Evolutionary conservation across 1,140 invertebrate species (phyloP).

Genomic region (Drosophila eugracilis): DNA sequence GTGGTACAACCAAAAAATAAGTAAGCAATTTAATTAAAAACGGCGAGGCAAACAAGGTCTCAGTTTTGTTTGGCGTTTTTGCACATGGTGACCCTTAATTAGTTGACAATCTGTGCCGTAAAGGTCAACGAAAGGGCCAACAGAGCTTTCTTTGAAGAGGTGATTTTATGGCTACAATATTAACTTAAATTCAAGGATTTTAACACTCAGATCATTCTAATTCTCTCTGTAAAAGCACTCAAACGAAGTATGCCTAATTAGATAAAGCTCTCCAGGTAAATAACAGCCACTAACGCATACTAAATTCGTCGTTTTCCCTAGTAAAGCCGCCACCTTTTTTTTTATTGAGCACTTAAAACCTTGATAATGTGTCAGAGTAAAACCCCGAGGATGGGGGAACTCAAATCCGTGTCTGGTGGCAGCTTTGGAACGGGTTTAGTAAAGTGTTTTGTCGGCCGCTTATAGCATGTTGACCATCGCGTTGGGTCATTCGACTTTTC

Average conservation of each 20-base stretch:
- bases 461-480: constrained; percentile 46
- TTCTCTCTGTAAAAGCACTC: background rate
- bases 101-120: constrained; percentile 16
- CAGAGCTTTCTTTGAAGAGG: too few species aligned
- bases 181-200: too few species aligned
- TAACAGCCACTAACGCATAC: constrained; percentile 5
- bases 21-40: constrained; percentile 57
- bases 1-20: constrained; percentile 1
- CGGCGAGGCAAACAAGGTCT: constrained; percentile 9
- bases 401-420: constrained; percentile 34
- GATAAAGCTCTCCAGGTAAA: constrained; percentile 11
- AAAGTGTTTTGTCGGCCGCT: constrained; percentile 56
- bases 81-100: constrained; percentile 34
- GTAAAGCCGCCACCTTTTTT: constrained; percentile 30
- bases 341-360: constrained; percentile 59
- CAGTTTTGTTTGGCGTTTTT: constrained; percentile 6
- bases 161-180: too few species aligned
- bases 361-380: constrained; percentile 14
- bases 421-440: constrained; percentile 40
- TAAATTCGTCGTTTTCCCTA: constrained; percentile 22
- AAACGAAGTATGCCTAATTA: background rate
- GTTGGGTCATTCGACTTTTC: constrained; percentile 48
- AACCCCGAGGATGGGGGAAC: background rate
- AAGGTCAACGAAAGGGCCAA: constrained; percentile 5
- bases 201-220: background rate